Evolutionary conservation across 2,888 invertebrate genomes (phyloP).

Genomic region (Oscheius myriophilus): DNA sequence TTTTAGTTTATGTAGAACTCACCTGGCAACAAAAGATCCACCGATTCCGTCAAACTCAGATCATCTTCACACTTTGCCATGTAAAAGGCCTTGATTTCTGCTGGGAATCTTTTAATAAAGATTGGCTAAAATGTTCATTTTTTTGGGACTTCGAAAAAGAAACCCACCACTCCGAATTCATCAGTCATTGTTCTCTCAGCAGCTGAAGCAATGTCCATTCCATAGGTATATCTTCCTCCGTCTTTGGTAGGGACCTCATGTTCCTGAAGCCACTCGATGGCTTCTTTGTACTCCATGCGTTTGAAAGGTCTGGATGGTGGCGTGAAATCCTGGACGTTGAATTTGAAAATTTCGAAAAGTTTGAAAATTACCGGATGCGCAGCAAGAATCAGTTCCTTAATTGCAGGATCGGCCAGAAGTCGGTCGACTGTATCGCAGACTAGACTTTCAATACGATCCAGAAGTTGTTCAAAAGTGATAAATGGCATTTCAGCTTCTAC

Average conservation of each 20-base stretch:
- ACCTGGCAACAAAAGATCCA: conserved; percentile 93
- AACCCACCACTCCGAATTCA: conserved; percentile 81
- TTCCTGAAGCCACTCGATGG: conserved; percentile 88
- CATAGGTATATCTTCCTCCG: conserved; percentile 94
- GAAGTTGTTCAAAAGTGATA: conserved; percentile 87
- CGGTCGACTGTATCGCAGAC: conserved; percentile 94
- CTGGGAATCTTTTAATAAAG: conserved; percentile 91
- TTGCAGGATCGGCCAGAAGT: conserved; percentile 83
- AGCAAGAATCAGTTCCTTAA: conserved; percentile 84
- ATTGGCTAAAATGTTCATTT: conserved; percentile 78
- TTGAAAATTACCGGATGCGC: conserved; percentile 81
- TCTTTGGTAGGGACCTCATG: conserved; percentile 95
- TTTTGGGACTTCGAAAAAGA: neutral
- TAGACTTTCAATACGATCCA: conserved; percentile 88
- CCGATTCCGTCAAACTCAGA: conserved; percentile 89
- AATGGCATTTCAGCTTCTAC: conserved; percentile 96
- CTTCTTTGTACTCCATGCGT: conserved; percentile 92
- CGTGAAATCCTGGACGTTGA: conserved; percentile 80
- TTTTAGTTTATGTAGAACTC: conserved; percentile 72
- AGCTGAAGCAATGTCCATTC: conserved; percentile 99
- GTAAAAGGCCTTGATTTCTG: conserved; percentile 95
- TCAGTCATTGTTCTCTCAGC: conserved; percentile 99
- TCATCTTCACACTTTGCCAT: conserved; percentile 90
- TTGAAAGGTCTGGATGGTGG: conserved; percentile 88
- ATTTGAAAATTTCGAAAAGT: conserved; percentile 27